Conservation (phyloP, 1,140 invertebrate genomes). For the Tribolium madens region DNA sequence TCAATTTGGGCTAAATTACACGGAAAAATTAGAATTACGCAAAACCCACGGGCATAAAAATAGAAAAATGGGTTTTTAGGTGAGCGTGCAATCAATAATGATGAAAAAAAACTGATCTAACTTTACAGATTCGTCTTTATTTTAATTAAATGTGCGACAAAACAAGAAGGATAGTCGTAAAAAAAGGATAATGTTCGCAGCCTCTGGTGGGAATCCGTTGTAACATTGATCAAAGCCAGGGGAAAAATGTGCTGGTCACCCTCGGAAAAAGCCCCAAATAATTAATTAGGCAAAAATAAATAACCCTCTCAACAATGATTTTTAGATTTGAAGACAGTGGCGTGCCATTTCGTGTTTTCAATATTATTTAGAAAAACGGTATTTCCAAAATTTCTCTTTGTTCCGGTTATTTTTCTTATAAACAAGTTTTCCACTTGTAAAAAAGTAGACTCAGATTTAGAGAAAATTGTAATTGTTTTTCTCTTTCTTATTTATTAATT, state of each 20-base stretch:
- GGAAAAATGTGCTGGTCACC: conserved; percentile 47
- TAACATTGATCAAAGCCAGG: conserved; percentile 42
- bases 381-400: too few species aligned
- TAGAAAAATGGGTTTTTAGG: not conserved
- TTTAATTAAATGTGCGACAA: conserved; percentile 8
- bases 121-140: not conserved
- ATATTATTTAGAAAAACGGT: too few species aligned
- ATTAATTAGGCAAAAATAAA: conserved; percentile 25
- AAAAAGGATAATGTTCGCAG: conserved; percentile 10
- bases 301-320: not conserved
- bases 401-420: too few species aligned
- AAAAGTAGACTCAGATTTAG: too few species aligned
- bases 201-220: conserved; percentile 26
- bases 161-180: conserved; percentile 13
- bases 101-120: not conserved
- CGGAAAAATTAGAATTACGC: not conserved
- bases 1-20: not conserved
- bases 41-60: not conserved
- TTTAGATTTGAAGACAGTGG: not conserved
- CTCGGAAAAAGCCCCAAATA: conserved; percentile 40
- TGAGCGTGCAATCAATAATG: not conserved
- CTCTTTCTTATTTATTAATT: too few species aligned
- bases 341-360: too few species aligned
- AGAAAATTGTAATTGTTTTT: too few species aligned
- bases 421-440: too few species aligned